Evolutionary conservation across 2,888 invertebrate genomes (phyloP).

Genomic region (Phyto melanocephala): DNA sequence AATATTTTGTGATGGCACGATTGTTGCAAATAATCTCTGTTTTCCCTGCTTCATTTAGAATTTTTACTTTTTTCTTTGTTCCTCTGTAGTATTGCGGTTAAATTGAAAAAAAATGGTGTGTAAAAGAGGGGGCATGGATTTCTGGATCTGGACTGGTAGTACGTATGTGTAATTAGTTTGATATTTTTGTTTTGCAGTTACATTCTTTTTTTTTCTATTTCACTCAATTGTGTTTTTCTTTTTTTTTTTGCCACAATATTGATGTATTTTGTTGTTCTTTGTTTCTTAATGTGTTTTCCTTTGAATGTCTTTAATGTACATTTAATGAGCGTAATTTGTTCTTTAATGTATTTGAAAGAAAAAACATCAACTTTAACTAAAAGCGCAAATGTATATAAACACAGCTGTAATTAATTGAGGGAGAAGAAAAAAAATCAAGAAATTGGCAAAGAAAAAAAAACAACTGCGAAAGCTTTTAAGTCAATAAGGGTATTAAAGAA

Average conservation of each 20-base stretch:
- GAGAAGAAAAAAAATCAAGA: constrained; percentile 3
- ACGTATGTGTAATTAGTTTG: constrained; percentile 51
- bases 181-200: constrained; percentile 4
- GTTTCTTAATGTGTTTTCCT: constrained; percentile 19
- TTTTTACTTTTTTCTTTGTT: not conserved
- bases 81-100: constrained; percentile 15
- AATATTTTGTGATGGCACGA: constrained; percentile 3
- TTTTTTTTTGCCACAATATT: constrained; percentile 12
- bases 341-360: constrained; percentile 47
- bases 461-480: constrained; percentile 39
- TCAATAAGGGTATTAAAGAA: constrained; percentile 40
- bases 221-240: constrained; percentile 9
- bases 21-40: constrained; percentile 25
- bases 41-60: constrained; percentile 30
- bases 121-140: not conserved
- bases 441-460: not conserved
- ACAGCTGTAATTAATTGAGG: constrained; percentile 59
- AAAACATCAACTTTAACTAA: constrained; percentile 8
- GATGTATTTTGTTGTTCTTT: constrained; percentile 26
- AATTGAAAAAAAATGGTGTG: not conserved
- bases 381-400: constrained; percentile 40
- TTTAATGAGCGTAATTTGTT: constrained; percentile 62
- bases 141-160: not conserved
- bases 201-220: not conserved
- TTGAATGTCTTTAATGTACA: constrained; percentile 59